Evolutionary conservation across 2,113 vertebrate species (phyloP).

Genomic region (Saguinus imperator): DNA sequence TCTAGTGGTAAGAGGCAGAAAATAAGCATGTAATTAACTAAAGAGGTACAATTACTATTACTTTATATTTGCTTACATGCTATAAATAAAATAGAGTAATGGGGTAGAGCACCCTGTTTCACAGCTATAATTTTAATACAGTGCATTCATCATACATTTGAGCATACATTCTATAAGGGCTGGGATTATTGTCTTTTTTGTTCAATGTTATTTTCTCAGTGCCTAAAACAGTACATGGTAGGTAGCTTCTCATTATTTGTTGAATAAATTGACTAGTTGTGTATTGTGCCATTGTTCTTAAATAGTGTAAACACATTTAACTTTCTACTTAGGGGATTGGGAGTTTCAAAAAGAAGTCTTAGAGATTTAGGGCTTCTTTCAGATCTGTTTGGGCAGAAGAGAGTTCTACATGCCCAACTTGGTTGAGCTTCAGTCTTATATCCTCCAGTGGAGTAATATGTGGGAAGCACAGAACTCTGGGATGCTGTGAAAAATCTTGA

Average conservation of each 20-base stretch:
- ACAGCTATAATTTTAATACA: not conserved
- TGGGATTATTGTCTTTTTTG: not conserved
- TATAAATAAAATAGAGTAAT: not conserved
- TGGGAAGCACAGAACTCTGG: not conserved
- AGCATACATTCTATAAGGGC: not conserved
- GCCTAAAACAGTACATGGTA: not conserved
- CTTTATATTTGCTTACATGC: not conserved
- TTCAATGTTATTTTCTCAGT: not conserved
- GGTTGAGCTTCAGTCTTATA: not conserved
- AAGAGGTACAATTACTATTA: not conserved
- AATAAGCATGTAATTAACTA: not conserved
- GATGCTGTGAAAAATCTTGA: not conserved
- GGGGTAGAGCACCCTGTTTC: not conserved
- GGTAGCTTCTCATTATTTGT: not conserved
- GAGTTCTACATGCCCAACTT: not conserved
- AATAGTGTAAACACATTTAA: not conserved
- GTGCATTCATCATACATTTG: not conserved
- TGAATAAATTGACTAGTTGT: not conserved
- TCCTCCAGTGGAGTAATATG: not conserved
- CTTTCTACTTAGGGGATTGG: not conserved
- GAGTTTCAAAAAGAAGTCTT: not conserved
- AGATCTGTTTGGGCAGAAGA: not conserved
- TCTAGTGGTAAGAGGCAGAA: not conserved
- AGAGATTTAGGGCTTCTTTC: not conserved
- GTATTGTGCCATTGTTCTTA: not conserved